Base-by-base conservation (phyloP, 2,113 vertebrate species). In the Leiothrix lutea region DNA sequence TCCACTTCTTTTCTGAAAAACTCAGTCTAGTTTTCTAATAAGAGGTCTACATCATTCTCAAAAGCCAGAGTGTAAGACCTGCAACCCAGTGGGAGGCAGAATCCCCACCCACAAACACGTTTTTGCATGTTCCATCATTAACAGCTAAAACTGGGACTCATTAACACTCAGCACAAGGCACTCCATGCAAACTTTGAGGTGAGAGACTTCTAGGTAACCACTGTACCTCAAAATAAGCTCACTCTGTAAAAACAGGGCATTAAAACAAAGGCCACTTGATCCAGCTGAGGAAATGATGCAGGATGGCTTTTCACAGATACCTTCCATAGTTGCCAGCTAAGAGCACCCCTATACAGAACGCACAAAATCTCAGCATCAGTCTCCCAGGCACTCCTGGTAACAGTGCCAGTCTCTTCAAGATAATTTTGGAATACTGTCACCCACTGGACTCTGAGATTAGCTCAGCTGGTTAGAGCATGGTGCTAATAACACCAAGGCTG, bases 21-120 rank as follows among this genome's bases (percentile, higher is more conserved):
- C 6, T 5, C 31, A 0, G 0, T 19, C 7, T n/a, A n/a, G n/a
- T 84, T 73, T 69, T 73, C 56, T 65, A 72, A 1, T 20, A 38
- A 54, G 14, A n/a, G 8, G 2, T 40, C 54, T 54, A 20, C 11
- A 36, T 33, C 7, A 14, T 31, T 73, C 50, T 81, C 50, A 77
- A 71, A 88, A 80, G 22, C 8, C 75, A 71, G 14, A 31, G 10
- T 11, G 2, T 29, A 91, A 80, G 64, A 77, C 19, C 26, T 50
- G 26, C 33, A 91, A 20, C 17, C 20, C 33, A 78, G 21, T 5
- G 28, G 56, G 28, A 88, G 17, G 45, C 8, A 73, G 40, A 87
- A 78, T 40, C 5, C 11, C 4, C 22, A 5, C 12, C 4, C 7
- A 26, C 1, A 70, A 54, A 45, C 1, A 3, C 8, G 3, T 71